Evolutionary conservation across 2,113 vertebrate genomes (phyloP).

Genomic region (Dermatemys mawii): DNA sequence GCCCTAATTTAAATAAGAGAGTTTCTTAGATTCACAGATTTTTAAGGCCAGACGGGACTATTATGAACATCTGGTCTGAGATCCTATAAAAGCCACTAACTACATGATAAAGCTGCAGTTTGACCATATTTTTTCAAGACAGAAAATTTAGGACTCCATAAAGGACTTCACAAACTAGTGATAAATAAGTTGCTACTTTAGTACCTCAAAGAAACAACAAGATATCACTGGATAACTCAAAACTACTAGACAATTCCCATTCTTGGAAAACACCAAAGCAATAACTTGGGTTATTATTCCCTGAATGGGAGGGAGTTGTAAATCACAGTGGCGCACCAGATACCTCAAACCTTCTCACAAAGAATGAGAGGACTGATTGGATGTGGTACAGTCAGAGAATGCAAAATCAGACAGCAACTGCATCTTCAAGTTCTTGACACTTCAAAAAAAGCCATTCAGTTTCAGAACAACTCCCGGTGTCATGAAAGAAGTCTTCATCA

Average conservation of each 20-base stretch:
- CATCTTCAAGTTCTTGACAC: not conserved
- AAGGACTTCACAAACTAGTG: not conserved
- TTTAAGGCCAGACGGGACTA: not conserved
- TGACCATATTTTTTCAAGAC: not conserved
- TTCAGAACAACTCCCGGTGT: not conserved
- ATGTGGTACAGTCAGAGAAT: not conserved
- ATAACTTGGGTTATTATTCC: not conserved
- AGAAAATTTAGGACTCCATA: not conserved
- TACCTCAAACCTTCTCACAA: not conserved
- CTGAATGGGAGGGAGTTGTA: not conserved
- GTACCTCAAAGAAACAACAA: not conserved
- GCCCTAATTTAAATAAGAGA: not conserved
- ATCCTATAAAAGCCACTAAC: not conserved
- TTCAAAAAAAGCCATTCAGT: not conserved
- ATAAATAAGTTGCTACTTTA: not conserved
- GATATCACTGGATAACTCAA: not conserved
- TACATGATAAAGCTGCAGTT: not conserved
- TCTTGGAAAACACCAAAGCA: not conserved
- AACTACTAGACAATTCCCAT: not conserved
- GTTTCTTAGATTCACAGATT: not conserved
- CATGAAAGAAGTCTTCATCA: not conserved
- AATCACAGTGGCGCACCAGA: not conserved
- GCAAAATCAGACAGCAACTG: not conserved
- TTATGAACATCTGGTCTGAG: not conserved
- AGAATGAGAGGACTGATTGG: not conserved